Evolutionary conservation across 2,888 invertebrate genomes (phyloP), one percentile per base, ranked within the genome.

Genomic region (Orchestes rusci): DNA sequence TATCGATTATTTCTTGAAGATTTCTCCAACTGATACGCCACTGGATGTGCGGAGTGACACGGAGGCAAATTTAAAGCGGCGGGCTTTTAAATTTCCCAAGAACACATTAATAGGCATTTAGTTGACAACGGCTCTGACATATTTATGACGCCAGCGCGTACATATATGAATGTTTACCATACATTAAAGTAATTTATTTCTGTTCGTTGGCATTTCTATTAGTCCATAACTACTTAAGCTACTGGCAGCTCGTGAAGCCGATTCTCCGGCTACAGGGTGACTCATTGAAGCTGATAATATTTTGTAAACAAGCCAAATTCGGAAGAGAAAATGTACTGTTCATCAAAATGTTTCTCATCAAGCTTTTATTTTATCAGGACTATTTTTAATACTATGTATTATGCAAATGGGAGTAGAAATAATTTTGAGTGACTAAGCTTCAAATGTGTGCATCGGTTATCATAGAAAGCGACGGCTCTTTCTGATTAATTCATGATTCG

Each of bases 101-200:
- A 67, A 63, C 66, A 63, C 67, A 68, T 68, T 68, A 67, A 68
- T 68, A 66, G 67, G 67, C 65, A 66, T 67, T 68, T 67, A 67
- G 65, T 65, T 66, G 68, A 67, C 68, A 68, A 67, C 67, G 59
- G 63, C 65, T 65, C 65, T 66, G 68, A 68, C 68, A 68, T 68
- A 67, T 68, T 68, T 68, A 68, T 68, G 68, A 68, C 63, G 62
- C 64, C 61, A 63, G 59, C 62, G 62, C 64, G 65, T 64, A 66
- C 66, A 65, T 63, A 65, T 67, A 68, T 66, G 66, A 66, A 67
- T 68, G 68, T 68, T 68, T 68, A 68, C 68, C 67, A 68, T 68
- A 67, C 67, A 67, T 68, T 68, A 68, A 64, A 55, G 66, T 67
- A 67, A 68, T 68, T 68, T 68, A 68, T 69, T 60, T 65, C 65